Conservation (phyloP, 2,113 vertebrate species). For the Malurus alboscapulatus region DNA sequence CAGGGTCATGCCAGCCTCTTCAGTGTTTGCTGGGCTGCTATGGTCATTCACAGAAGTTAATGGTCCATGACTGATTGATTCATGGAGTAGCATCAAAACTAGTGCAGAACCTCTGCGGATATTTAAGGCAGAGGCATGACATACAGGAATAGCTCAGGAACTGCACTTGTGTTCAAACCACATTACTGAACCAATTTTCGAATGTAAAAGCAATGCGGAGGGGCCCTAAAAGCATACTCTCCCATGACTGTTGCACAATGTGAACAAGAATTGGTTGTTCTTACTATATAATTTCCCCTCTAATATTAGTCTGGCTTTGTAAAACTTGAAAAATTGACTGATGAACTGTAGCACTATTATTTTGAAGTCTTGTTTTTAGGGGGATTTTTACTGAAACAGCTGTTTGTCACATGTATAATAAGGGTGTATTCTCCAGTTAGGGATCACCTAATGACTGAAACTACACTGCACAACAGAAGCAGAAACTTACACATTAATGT, state of each 20-base stretch:
- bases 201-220: neutral
- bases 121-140: neutral
- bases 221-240: neutral
- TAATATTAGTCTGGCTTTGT: neutral
- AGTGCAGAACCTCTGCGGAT: neutral
- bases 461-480: slow-evolving; percentile 41
- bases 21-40: neutral
- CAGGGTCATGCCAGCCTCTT: neutral
- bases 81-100: neutral
- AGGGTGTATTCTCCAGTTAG: slow-evolving; percentile 3
- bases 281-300: neutral
- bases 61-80: neutral
- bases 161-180: slow-evolving; percentile 5
- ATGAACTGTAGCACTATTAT: neutral
- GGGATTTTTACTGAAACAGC: neutral
- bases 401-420: neutral
- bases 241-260: neutral
- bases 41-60: neutral
- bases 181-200: neutral
- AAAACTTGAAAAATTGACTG: neutral
- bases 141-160: neutral
- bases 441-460: slow-evolving; percentile 39
- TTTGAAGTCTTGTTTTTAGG: neutral
- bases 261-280: neutral
- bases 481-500: slow-evolving; percentile 17